Conservation (phyloP, 2,888 invertebrate species). For the Julus scanicus region DNA sequence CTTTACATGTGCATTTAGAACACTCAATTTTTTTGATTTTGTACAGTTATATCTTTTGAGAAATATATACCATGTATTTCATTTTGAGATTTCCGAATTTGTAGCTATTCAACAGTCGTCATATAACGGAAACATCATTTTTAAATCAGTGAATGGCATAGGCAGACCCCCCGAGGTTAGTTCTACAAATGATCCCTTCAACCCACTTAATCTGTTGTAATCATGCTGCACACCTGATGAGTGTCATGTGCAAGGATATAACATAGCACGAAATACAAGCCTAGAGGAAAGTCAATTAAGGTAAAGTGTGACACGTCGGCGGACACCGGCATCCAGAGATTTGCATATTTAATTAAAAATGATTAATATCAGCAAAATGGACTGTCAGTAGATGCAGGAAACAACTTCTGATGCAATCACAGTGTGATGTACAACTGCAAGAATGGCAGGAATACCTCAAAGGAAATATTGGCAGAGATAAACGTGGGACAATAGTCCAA, state of each 20-base stretch:
- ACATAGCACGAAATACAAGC: background rate
- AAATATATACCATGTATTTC: no score
- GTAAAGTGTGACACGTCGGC: constrained; percentile 32
- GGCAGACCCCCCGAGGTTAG: no score
- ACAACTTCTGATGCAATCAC: background rate
- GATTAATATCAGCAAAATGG: constrained; percentile 19
- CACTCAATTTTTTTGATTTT: no score
- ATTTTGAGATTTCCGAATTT: no score
- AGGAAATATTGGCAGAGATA: background rate
- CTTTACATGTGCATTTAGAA: no score
- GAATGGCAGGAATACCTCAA: constrained; percentile 9
- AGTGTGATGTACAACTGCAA: background rate
- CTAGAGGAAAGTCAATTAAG: background rate
- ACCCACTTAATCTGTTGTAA: background rate
- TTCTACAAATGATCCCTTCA: no score
- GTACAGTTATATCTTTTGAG: no score
- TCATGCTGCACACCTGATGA: background rate
- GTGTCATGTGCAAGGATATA: background rate
- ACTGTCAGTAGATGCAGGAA: background rate
- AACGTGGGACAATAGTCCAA: background rate
- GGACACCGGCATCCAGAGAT: background rate
- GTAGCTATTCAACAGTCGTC: no score
- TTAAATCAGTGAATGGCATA: no score
- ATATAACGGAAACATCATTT: no score
- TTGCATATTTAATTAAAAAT: constrained; percentile 47